Percentiles rank a stretch among this genome's conserved stretches.
Evolutionary conservation across 1,140 invertebrate species (phyloP).

Genomic region (Cyclina sinensis): DNA sequence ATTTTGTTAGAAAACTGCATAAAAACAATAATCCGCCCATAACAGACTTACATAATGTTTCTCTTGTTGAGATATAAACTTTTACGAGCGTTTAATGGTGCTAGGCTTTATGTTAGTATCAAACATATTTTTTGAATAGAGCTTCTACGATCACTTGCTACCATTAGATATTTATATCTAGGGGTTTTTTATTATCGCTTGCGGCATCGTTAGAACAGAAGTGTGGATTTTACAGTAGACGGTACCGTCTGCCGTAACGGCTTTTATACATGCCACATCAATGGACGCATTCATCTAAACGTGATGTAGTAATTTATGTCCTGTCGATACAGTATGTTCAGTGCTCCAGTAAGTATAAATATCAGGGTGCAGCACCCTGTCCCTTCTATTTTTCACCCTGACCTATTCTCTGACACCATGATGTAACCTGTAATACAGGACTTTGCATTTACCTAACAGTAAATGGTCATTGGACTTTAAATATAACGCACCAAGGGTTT

Average conservation of each 20-base stretch:
- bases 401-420: too few species aligned
- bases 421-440: too few species aligned
- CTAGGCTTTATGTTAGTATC: not conserved
- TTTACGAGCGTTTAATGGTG: constrained; percentile 37
- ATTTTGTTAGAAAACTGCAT: constrained; percentile 37
- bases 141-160: constrained; percentile 21
- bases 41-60: constrained; percentile 39
- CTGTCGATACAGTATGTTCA: too few species aligned
- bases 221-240: not conserved
- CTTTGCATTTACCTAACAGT: too few species aligned
- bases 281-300: too few species aligned
- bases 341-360: too few species aligned
- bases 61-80: constrained; percentile 26
- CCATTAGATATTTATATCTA: not conserved
- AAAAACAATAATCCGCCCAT: constrained; percentile 59
- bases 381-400: too few species aligned
- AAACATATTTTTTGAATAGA: constrained; percentile 23
- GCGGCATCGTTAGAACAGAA: not conserved
- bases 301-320: too few species aligned
- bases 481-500: too few species aligned
- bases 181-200: not conserved
- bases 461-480: too few species aligned
- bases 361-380: too few species aligned
- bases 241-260: not conserved
- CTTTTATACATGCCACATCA: not conserved